Conservation (phyloP, 2,888 invertebrate genomes). For the Phania funesta region DNA sequence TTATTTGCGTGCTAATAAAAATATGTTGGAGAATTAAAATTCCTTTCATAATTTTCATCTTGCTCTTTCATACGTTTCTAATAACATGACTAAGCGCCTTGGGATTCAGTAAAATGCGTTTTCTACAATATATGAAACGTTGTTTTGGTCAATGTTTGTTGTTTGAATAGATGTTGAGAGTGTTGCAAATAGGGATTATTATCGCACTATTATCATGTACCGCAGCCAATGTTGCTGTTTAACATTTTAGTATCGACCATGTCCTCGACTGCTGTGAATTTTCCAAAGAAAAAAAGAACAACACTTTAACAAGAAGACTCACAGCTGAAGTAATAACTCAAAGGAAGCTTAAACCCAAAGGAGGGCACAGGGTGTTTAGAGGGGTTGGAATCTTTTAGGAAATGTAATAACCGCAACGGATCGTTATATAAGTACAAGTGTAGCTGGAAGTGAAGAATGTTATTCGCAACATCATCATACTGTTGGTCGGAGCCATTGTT, state of each 20-base stretch:
- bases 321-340: background rate
- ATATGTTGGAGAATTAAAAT: constrained; percentile 24
- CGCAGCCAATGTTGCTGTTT: constrained; percentile 49
- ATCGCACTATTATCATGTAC: constrained; percentile 62
- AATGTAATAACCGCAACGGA: constrained; percentile 62
- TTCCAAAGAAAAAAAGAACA: background rate
- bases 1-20: background rate
- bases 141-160: constrained; percentile 6
- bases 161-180: constrained; percentile 2
- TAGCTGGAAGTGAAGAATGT: constrained; percentile 39
- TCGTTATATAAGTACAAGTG: constrained; percentile 43
- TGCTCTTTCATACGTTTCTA: constrained; percentile 2
- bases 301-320: too few species aligned
- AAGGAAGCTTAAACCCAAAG: background rate
- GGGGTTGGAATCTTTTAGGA: constrained; percentile 18
- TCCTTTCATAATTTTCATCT: constrained; percentile 8
- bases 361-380: background rate
- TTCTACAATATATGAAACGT: background rate
- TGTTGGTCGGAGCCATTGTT: constrained; percentile 11
- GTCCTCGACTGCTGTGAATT: constrained; percentile 12
- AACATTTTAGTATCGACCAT: constrained; percentile 14
- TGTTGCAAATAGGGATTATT: constrained; percentile 58
- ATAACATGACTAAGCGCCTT: constrained; percentile 15
- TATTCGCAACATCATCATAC: constrained; percentile 39
- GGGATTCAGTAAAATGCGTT: background rate